Base-by-base conservation (phyloP, 2,888 invertebrate genomes). In the Marasmarcha lunaedactyla region DNA sequence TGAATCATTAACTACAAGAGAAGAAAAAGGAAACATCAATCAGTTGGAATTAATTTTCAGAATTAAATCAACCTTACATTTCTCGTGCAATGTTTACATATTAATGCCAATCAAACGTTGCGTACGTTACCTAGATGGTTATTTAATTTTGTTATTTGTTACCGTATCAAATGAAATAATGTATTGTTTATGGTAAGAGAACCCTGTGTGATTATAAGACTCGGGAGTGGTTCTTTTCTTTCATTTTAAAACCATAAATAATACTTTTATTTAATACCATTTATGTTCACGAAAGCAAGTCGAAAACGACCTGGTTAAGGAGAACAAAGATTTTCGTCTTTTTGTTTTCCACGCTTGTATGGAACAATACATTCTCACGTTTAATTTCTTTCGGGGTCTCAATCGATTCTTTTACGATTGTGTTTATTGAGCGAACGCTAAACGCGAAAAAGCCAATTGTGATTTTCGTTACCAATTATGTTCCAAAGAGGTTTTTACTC, bases 321-420 rank as follows among this genome's bases (percentile, higher is more conserved):
- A 71, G 65, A 69, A 71, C 67, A 63, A 59, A 59, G 59, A 66
- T 73, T 73, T 71, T 74, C 62, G 66, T 77, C 77, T 78, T 71
- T 70, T 79, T 77, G 77, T 78, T 71, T 70, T 79, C 72, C 68
- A 66, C 76, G 74, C 71, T 68, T 61, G 60, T 71, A 73, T 70
- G 74, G 71, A 81, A 83, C 83, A 81, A 83, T 81, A 78, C 77
- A 69, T 83, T 81, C 83, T 79, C 81, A 79, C 81, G 77, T 83
- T 79, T 79, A 79, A 81, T 83, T 81, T 74, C 76, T 76, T 78
- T 77, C 68, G 71, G 68, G 20, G 59, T 63, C 64, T 70, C 77
- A 77, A 81, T 79, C 73, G 78, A 71, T 76, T 72, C 71, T 73
- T 83, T 83, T 79, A 83, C 69, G 78, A 78, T 67, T 78, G 74